Percentiles rank a stretch among this genome's conserved stretches.
Conservation (phyloP, 2,113 vertebrate genomes). For the Clupea harengus region DNA sequence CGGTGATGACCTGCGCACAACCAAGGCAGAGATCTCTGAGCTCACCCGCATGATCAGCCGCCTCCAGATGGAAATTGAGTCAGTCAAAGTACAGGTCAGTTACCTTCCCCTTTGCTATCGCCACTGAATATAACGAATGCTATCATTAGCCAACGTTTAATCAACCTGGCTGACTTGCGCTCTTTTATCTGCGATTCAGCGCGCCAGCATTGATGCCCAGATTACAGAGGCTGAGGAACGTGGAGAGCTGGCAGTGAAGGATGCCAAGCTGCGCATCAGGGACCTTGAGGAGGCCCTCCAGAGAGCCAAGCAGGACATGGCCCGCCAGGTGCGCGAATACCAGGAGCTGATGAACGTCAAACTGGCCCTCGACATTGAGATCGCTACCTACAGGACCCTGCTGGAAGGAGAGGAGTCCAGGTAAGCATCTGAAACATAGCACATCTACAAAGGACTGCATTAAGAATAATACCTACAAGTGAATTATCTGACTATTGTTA, state of each 20-base stretch:
- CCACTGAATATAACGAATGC: not conserved
- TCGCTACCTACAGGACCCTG: constrained; percentile 87
- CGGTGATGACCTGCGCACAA: constrained; percentile 74
- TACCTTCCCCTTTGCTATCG: too few relatives aligned
- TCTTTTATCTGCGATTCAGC: constrained; percentile 63
- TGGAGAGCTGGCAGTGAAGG: constrained; percentile 83
- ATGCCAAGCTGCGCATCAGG: constrained; percentile 76
- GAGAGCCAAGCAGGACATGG: constrained; percentile 85
- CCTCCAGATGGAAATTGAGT: constrained; percentile 79
- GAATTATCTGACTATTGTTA: too few relatives aligned
- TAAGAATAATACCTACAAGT: too few relatives aligned
- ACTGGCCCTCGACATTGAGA: constrained; percentile 89
- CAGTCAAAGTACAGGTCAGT: constrained; percentile 79
- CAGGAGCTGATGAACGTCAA: constrained; percentile 90
- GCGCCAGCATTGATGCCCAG: constrained; percentile 77
- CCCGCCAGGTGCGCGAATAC: constrained; percentile 82
- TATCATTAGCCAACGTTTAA: not conserved
- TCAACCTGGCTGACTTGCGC: not conserved
- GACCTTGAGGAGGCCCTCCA: constrained; percentile 83
- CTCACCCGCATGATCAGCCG: constrained; percentile 78
- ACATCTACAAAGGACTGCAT: not conserved
- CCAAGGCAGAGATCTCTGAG: constrained; percentile 82
- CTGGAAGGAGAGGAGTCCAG: constrained; percentile 88
- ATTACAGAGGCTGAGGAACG: constrained; percentile 85
- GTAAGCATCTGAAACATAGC: constrained; percentile 55